These are phyloP conservation scores for Cheilosia urbana DNA, from an alignment of 2,888 invertebrate species.

Conservation along the genomic window DNA sequence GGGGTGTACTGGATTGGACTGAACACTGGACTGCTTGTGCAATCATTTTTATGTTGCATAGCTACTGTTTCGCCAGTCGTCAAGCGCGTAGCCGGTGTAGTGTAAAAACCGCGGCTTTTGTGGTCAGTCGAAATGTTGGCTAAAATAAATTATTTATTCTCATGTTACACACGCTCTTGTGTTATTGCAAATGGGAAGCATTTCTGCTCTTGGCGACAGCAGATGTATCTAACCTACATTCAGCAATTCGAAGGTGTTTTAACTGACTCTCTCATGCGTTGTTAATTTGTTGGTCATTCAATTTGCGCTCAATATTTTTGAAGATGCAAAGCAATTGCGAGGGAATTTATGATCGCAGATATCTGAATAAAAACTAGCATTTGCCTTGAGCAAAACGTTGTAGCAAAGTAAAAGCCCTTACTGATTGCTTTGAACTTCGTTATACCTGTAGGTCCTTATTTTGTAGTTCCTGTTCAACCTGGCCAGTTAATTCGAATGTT, in stretches of 20 bases:
- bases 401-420: too few relatives aligned
- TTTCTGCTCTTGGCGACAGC: not conserved
- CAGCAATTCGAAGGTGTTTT: not conserved
- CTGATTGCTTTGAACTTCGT: too few relatives aligned
- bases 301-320: too few relatives aligned
- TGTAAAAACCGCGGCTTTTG: constrained; percentile 26
- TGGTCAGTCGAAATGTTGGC: constrained; percentile 39
- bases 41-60: constrained; percentile 16
- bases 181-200: not conserved
- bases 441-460: too few relatives aligned
- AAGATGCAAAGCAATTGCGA: too few relatives aligned
- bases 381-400: too few relatives aligned
- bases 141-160: constrained; percentile 21
- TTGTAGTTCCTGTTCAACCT: too few relatives aligned
- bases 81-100: not conserved
- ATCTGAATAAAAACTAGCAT: too few relatives aligned
- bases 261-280: not conserved
- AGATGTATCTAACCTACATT: constrained; percentile 8
- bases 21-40: constrained; percentile 23
- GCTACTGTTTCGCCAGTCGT: not conserved
- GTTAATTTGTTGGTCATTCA: too few relatives aligned
- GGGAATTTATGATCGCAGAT: too few relatives aligned
- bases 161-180: constrained; percentile 17
- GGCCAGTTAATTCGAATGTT: too few relatives aligned
- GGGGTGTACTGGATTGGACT: constrained; percentile 18